Evolutionary conservation across 2,797 vertebrate genomes (phyloP).

Genomic region (Australoheros facetus): DNA sequence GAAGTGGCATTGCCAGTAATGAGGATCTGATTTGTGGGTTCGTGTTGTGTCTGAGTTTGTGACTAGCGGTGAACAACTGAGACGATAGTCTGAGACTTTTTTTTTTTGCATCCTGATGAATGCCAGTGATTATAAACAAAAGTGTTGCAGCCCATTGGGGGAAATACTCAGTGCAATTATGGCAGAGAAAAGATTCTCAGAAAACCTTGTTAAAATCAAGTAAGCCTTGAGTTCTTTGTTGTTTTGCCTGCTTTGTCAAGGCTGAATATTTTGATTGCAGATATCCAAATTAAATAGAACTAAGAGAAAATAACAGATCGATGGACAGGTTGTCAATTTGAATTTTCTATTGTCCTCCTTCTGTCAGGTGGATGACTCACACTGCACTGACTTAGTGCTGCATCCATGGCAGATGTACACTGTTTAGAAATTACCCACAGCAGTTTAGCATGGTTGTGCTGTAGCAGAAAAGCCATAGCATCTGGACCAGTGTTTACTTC

Average conservation of each 20-base stretch:
- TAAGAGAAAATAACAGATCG: neutral
- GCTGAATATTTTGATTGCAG: slow-evolving; percentile 26
- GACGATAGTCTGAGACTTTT: slow-evolving; percentile 31
- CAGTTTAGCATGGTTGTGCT: neutral
- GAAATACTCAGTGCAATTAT: slow-evolving; percentile 54
- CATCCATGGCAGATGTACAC: slow-evolving; percentile 9
- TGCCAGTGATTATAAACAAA: slow-evolving; percentile 51
- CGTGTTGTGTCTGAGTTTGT: slow-evolving; percentile 9
- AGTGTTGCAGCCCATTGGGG: slow-evolving; percentile 32
- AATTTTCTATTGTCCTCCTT: neutral
- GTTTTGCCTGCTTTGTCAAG: slow-evolving; percentile 40
- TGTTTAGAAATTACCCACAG: slow-evolving; percentile 7
- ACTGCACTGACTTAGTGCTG: slow-evolving; percentile 3
- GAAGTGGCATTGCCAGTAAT: slow-evolving; percentile 9
- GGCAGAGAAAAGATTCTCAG: slow-evolving; percentile 39
- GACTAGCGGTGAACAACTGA: neutral
- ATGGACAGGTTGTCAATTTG: neutral
- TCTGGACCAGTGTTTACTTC: neutral
- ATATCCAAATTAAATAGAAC: slow-evolving; percentile 32
- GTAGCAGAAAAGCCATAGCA: neutral
- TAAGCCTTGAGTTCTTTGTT: slow-evolving; percentile 41
- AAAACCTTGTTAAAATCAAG: slow-evolving; percentile 53
- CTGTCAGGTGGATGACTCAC: neutral
- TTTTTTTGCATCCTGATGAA: slow-evolving; percentile 57
- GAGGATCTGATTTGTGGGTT: slow-evolving; percentile 23